Conservation (phyloP, 2,113 vertebrate genomes). For the Macrotus californicus region DNA sequence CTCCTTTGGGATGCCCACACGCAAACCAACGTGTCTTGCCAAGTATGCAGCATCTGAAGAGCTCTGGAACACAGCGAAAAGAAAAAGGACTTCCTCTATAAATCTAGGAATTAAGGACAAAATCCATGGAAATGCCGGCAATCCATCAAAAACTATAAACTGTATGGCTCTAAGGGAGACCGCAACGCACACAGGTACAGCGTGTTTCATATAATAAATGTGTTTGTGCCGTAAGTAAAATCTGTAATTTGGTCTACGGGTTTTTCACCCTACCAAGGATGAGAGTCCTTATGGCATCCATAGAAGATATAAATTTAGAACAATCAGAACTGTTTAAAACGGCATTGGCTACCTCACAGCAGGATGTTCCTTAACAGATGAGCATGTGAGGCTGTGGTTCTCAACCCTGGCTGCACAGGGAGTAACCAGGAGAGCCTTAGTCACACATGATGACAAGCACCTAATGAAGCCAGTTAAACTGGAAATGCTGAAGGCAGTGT, state of each 20-base stretch:
- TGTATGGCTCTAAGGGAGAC: neutral
- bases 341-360: neutral
- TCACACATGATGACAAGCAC: neutral
- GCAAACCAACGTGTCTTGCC: constrained; percentile 92
- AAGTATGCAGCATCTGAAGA: constrained; percentile 88
- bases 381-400: neutral
- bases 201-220: neutral
- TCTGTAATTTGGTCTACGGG: neutral
- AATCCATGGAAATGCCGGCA: neutral
- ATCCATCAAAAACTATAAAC: neutral
- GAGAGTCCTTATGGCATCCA: neutral
- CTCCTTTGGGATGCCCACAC: constrained; percentile 86
- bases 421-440: neutral
- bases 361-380: neutral
- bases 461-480: neutral
- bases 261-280: neutral
- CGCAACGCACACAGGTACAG: neutral
- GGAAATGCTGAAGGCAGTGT: neutral
- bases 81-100: neutral
- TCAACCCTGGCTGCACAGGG: too few relatives aligned
- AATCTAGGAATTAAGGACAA: neutral
- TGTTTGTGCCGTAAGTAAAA: neutral
- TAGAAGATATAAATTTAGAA: neutral
- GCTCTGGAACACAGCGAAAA: constrained; percentile 77
- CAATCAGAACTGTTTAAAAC: neutral